Percentiles rank a stretch among this genome's conserved stretches.
Conservation (phyloP, 2,113 vertebrate species). For the Oreocharis arfaki region DNA sequence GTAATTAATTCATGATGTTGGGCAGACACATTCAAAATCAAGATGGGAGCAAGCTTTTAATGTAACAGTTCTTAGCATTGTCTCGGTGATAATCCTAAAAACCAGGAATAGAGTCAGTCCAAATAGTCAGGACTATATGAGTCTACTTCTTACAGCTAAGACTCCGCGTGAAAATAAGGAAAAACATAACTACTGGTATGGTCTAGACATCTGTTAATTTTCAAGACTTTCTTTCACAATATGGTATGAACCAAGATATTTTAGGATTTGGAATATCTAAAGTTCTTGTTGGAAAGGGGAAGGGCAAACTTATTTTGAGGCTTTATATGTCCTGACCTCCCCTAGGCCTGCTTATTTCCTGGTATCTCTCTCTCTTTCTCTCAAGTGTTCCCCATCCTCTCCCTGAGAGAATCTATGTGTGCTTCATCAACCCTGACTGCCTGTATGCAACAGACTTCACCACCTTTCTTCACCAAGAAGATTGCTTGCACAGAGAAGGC, state of each 20-base stretch:
- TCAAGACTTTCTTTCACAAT: background rate
- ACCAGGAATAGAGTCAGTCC: background rate
- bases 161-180: background rate
- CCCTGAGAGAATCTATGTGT: constrained; percentile 58
- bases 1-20: background rate
- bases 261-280: background rate
- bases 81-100: background rate
- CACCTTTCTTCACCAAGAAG: constrained; percentile 46
- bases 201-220: background rate
- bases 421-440: constrained; percentile 35
- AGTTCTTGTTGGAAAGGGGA: background rate
- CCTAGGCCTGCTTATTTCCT: constrained; percentile 57
- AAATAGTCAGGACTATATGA: background rate
- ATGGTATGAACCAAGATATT: background rate
- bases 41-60: background rate
- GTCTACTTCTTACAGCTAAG: background rate
- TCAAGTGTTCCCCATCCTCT: constrained; percentile 62
- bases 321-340: constrained; percentile 19
- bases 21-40: background rate
- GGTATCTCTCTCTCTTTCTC: constrained; percentile 64
- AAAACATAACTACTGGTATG: background rate
- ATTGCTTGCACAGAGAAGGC: constrained; percentile 20
- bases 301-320: background rate
- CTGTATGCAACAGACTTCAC: constrained; percentile 19
- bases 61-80: background rate